A percentile compares a stretch with the other conserved stretches of the same genome.
Evolutionary conservation across 2,113 vertebrate species (phyloP).

Genomic region (Panthera uncia): DNA sequence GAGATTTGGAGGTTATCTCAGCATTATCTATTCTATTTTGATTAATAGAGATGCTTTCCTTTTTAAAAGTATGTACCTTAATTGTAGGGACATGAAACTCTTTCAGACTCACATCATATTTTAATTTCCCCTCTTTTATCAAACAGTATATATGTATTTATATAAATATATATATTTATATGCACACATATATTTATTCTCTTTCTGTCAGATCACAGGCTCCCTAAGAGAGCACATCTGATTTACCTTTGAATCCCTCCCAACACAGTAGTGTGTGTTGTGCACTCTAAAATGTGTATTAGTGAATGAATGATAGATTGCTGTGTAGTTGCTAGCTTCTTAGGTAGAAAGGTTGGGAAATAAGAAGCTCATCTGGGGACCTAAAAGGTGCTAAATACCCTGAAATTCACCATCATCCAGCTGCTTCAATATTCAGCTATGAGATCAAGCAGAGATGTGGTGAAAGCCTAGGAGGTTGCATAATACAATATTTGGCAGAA

Average conservation of each 20-base stretch:
- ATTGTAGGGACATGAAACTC: neutral
- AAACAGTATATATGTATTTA: neutral
- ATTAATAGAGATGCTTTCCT: neutral
- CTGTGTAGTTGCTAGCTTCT: neutral
- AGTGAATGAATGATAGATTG: neutral
- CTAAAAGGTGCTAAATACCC: neutral
- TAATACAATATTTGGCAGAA: conserved; percentile 7
- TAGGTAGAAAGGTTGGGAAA: neutral
- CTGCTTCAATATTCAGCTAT: neutral
- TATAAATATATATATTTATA: too few species aligned
- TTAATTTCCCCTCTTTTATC: neutral
- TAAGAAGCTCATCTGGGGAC: neutral
- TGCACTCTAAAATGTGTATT: neutral
- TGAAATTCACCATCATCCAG: neutral
- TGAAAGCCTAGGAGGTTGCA: neutral
- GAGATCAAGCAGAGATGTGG: neutral
- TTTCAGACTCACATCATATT: neutral
- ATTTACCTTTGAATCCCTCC: neutral
- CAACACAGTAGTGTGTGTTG: neutral
- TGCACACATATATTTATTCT: neutral
- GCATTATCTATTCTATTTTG: neutral
- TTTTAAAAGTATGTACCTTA: neutral
- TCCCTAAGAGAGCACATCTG: neutral
- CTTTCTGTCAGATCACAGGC: neutral
- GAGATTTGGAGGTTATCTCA: neutral